Base-by-base conservation (phyloP, 2,888 invertebrate species). In the Caenorhabditis virilis region DNA sequence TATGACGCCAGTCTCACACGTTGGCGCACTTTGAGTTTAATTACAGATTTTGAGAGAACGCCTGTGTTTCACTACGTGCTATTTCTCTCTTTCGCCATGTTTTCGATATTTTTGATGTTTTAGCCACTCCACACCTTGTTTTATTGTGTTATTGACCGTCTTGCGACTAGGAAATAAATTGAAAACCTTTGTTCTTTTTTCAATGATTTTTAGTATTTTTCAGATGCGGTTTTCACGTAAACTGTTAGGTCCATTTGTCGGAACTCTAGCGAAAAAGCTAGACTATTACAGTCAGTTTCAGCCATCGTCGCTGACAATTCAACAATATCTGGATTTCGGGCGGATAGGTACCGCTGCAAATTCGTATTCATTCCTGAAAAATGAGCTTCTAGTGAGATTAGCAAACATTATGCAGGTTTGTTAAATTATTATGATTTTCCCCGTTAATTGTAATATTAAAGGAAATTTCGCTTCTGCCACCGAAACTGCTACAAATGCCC, bases 401-500 rank as follows among this genome's bases (percentile, higher is more conserved):
- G 95, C 98, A 50, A 98, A 98, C 85, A 98, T 98, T 80, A 98
- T 98, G 97, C 95, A 81, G 78, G 78, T 78, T 43, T 33, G 22
- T 27, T 63, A 6, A 13, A 35, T 30, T 30, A 22, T 35, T n/a
- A 13, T 15, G 5, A 20, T 39, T n/a, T 15, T 42, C n/a, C 6
- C 6, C 6, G 39, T 22, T 53, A 9, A 2, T 3, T 23, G 16
- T 7, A 26, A 16, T 26, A 38, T 53, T 76, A n/a, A 52, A 95
- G 73, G 98, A 98, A 87, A 95, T 98, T 84, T 92, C 93, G 48
- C 87, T 97, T 36, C 87, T 98, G 7, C 98, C 98, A 0, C 92
- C 93, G 72, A 91, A 91, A 82, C 87, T 99, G 33, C 88, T 95
- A 6, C 88, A 89, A 57, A 95, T 93, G 90, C 94, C 95, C 1